Evolutionary conservation across 2,113 vertebrate species (phyloP).

Genomic region (Heptranchias perlo): DNA sequence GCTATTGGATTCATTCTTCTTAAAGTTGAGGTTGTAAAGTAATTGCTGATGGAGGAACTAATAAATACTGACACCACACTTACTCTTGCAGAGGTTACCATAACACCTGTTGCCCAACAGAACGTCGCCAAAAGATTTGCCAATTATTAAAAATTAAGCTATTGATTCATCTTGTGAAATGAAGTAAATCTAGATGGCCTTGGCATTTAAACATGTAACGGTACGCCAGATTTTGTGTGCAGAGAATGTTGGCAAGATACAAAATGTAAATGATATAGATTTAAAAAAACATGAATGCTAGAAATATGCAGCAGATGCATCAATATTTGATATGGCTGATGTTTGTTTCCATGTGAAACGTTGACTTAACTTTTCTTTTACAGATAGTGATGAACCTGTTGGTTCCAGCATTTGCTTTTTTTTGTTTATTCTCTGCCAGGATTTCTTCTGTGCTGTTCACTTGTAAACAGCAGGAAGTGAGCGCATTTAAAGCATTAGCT

Average conservation of each 20-base stretch:
- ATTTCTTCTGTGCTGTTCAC: background rate
- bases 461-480: background rate
- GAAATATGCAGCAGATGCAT: background rate
- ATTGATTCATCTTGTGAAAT: background rate
- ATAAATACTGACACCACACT: background rate
- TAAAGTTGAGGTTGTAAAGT: background rate
- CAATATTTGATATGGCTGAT: background rate
- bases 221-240: background rate
- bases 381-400: background rate
- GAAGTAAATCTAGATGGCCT: background rate
- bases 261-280: background rate
- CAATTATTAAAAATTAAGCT: background rate
- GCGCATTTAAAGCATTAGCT: background rate
- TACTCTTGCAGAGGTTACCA: background rate
- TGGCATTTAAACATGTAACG: background rate
- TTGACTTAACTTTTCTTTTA: background rate
- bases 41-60: background rate
- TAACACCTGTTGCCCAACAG: background rate
- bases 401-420: background rate
- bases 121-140: background rate
- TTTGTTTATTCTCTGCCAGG: background rate
- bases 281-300: background rate
- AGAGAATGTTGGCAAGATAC: background rate
- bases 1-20: background rate
- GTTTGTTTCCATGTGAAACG: background rate